A percentile compares a stretch with the other conserved stretches of the same genome.
These are phyloP conservation scores for Mythimna albipuncta DNA, from an alignment of 2,888 invertebrate genomes.

Conservation along the genomic window DNA sequence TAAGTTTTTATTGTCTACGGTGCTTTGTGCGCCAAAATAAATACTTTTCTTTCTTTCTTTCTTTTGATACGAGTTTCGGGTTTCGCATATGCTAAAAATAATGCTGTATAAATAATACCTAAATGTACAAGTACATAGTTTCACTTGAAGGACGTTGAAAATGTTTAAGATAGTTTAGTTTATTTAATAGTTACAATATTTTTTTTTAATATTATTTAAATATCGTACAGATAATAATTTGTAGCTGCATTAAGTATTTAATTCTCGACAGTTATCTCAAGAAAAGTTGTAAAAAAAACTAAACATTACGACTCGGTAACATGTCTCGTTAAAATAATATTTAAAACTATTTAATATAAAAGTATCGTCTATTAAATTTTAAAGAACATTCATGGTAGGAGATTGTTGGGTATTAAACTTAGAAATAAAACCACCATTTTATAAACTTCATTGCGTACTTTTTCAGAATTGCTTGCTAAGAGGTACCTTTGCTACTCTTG, in stretches of 20 bases:
- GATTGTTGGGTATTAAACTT: slow-evolving; percentile 4
- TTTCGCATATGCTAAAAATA: no score
- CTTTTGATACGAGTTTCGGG: no score
- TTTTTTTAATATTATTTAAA: background rate
- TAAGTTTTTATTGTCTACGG: no score
- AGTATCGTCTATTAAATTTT: slow-evolving; percentile 11
- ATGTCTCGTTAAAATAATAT: slow-evolving; percentile 13
- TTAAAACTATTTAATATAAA: slow-evolving; percentile 6
- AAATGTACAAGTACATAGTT: no score
- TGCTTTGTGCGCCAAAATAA: no score
- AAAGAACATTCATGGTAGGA: background rate
- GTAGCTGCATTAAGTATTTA: background rate
- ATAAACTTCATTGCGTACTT: background rate
- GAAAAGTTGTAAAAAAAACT: background rate
- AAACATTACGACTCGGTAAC: background rate
- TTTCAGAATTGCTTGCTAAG: background rate
- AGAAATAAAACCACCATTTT: slow-evolving; percentile 10
- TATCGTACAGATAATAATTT: background rate
- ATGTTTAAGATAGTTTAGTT: background rate
- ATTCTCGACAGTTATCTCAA: background rate
- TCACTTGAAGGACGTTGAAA: no score
- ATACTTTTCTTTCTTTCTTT: no score
- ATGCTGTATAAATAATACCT: no score
- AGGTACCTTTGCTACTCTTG: background rate
- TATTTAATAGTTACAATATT: no score